Percentiles rank a stretch among this genome's conserved stretches.
phyloP scores from a whole-genome alignment of 2,797 vertebrate genomes.

The Adrianichthys oophorus region DNA sequence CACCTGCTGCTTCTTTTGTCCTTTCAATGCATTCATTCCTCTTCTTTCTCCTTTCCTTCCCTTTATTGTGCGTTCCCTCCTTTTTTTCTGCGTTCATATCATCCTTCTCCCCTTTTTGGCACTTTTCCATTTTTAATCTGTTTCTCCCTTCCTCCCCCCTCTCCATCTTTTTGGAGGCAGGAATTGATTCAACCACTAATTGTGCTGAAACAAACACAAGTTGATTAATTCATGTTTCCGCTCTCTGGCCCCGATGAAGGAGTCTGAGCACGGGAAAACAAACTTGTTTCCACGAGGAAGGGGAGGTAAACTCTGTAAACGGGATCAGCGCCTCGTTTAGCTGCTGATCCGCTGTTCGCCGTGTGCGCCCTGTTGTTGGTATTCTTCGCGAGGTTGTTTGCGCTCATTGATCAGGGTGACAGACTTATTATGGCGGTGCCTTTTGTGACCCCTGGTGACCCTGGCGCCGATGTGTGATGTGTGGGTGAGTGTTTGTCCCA shows the following conservation, averaged over 20 bases:
- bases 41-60: background rate
- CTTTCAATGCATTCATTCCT: background rate
- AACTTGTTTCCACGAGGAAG: conserved; percentile 46
- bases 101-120: background rate
- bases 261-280: conserved; percentile 27
- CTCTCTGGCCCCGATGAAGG: conserved; percentile 49
- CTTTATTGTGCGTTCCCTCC: background rate
- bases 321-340: conserved; percentile 51
- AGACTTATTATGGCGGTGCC: conserved; percentile 70
- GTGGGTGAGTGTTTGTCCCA: conserved; percentile 41
- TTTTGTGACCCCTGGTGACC: conserved; percentile 55
- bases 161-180: conserved; percentile 18
- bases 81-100: background rate
- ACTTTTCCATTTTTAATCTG: background rate
- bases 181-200: conserved; percentile 61
- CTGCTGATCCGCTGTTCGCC: conserved; percentile 42
- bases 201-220: conserved; percentile 63
- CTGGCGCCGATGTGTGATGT: conserved; percentile 22
- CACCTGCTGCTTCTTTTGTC: background rate
- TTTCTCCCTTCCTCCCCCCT: background rate
- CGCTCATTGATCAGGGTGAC: conserved; percentile 71
- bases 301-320: conserved; percentile 38
- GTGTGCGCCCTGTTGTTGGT: conserved; percentile 48
- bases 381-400: conserved; percentile 40
- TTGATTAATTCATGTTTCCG: conserved; percentile 63